phyloP scores from a whole-genome alignment of 2,888 invertebrate genomes.

The Meiosimyza platycephala region DNA sequence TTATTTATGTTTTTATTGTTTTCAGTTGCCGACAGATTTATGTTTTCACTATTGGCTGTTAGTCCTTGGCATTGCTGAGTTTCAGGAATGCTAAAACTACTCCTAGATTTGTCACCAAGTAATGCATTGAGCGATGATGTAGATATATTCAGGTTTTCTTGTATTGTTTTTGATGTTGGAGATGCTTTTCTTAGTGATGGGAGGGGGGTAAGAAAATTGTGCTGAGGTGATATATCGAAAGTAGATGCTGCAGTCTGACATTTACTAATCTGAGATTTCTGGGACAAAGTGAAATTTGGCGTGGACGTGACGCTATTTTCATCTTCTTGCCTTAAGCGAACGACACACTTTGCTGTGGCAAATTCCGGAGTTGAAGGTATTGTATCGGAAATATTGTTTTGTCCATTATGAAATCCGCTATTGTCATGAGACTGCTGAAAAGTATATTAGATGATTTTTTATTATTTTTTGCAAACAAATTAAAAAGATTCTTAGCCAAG shows the following conservation, averaged over 20 bases:
- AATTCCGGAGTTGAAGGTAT: constrained; percentile 35
- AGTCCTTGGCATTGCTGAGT: constrained; percentile 46
- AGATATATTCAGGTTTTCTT: constrained; percentile 11
- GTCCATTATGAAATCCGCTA: constrained; percentile 19
- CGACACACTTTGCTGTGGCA: neutral
- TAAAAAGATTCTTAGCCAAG: no score
- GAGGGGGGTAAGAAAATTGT: constrained; percentile 37
- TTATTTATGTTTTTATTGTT: constrained; percentile 34
- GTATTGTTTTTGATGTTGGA: neutral
- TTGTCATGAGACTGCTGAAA: constrained; percentile 13
- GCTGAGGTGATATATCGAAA: neutral
- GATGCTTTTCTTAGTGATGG: neutral
- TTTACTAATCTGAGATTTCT: no score
- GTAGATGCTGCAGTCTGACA: no score
- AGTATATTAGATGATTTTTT: neutral
- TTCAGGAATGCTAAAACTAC: constrained; percentile 52
- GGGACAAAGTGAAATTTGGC: neutral
- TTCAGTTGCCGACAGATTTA: constrained; percentile 39
- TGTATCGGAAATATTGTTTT: constrained; percentile 26
- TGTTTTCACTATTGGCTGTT: neutral
- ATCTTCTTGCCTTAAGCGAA: constrained; percentile 14
- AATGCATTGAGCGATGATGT: constrained; percentile 30
- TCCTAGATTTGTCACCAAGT: constrained; percentile 33
- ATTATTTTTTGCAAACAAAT: no score
- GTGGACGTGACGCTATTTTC: constrained; percentile 5